A percentile compares a stretch with the other conserved stretches of the same genome.
These are phyloP conservation scores for Brachypodius melanocephalos DNA, from an alignment of 2,113 vertebrate species.

Conservation along the genomic window DNA sequence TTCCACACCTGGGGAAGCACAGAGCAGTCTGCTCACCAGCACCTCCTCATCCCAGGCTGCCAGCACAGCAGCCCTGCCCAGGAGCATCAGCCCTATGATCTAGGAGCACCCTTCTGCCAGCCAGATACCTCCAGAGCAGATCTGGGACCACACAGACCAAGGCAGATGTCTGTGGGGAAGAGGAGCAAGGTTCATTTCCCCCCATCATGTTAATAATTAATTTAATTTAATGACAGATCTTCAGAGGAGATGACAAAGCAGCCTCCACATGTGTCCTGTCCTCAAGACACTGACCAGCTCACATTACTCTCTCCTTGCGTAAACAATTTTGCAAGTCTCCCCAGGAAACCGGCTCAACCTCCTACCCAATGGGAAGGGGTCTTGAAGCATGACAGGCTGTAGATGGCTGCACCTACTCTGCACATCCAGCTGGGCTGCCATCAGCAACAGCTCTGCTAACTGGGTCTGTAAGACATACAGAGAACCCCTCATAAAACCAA, in stretches of 20 bases:
- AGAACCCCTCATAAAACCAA: conserved; percentile 11
- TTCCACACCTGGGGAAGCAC: conserved; percentile 26
- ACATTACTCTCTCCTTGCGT: background rate
- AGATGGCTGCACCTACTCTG: background rate
- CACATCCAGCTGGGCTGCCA: background rate
- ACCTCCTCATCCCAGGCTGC: background rate
- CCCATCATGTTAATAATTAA: background rate
- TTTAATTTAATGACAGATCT: conserved; percentile 5
- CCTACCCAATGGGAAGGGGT: background rate
- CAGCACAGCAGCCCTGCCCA: background rate
- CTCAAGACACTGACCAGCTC: background rate
- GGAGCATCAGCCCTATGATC: background rate
- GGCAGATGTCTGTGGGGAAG: background rate
- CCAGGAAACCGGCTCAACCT: background rate
- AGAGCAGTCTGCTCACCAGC: background rate
- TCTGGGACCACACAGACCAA: background rate
- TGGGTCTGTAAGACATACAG: background rate
- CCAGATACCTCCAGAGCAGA: background rate
- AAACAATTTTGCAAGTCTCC: background rate
- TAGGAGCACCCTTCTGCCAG: background rate
- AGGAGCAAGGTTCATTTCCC: background rate
- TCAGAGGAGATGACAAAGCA: background rate
- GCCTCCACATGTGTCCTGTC: background rate
- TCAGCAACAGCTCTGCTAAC: background rate
- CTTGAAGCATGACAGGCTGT: background rate